These are phyloP conservation scores for Eristalis intricaria DNA, from an alignment of 2,888 invertebrate species.

Conservation along the genomic window DNA sequence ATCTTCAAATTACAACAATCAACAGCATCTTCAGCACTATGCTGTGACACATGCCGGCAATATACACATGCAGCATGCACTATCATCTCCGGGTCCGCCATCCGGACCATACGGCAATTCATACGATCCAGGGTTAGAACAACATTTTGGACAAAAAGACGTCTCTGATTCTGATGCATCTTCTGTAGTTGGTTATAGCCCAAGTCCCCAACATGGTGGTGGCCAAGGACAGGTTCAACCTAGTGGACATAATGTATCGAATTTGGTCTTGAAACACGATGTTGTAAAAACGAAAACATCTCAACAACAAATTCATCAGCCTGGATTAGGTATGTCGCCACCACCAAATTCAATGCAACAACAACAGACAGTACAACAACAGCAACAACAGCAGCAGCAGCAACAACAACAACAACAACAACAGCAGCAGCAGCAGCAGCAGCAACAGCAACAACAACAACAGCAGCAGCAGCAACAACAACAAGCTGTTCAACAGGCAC, in stretches of 20 bases:
- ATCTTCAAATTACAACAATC: slow-evolving; percentile 73
- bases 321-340: slow-evolving; percentile 81
- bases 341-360: slow-evolving; percentile 77
- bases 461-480: slow-evolving; percentile 84
- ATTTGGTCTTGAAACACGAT: slow-evolving; percentile 81
- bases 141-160: slow-evolving; percentile 78
- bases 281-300: slow-evolving; percentile 75
- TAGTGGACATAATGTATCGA: slow-evolving; percentile 73
- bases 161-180: slow-evolving; percentile 67
- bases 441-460: slow-evolving; percentile 80
- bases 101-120: slow-evolving; percentile 78
- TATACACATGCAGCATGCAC: slow-evolving; percentile 80
- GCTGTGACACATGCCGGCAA: slow-evolving; percentile 76
- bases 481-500: slow-evolving; percentile 84
- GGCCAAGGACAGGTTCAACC: slow-evolving; percentile 77
- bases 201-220: slow-evolving; percentile 81
- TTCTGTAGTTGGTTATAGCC: slow-evolving; percentile 81
- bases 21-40: slow-evolving; percentile 78
- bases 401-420: slow-evolving; percentile 81
- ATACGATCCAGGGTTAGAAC: slow-evolving; percentile 82
- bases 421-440: slow-evolving; percentile 81
- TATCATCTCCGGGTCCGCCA: slow-evolving; percentile 79
- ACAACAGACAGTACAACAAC: slow-evolving; percentile 60
- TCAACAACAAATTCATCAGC: slow-evolving; percentile 86
- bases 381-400: slow-evolving; percentile 81